Base-by-base conservation (phyloP, 2,888 invertebrate species). In the Acleris emargana region DNA sequence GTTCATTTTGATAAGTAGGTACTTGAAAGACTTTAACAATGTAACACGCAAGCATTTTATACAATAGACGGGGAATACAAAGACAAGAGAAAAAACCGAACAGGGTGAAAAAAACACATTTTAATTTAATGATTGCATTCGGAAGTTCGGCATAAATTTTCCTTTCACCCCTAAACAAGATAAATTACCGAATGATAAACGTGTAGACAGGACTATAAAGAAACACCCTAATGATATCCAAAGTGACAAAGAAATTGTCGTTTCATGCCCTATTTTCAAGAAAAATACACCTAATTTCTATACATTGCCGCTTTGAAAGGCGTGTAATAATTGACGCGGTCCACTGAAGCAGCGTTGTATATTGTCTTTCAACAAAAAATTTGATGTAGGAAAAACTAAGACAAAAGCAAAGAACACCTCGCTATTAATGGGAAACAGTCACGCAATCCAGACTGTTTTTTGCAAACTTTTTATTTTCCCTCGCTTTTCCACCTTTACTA, bases 141-240 rank as follows among this genome's bases (percentile, higher is more conserved):
- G 66, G 66, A 66, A 66, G 52, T 61, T 66, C 16, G 57, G 61
- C 66, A 66, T 66, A 61, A 61, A 66, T 66, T 66, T 61, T 54
- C 60, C 61, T 66, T 66, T 66, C 66, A 61, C 57, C 66, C 71
- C 71, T 76, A 81, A 84, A 84, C 80, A 79, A 79, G 79, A 80
- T 82, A 84, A 87, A 87, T 87, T 84, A 86, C 78, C 80, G 73
- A 79, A 73, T 83, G 86, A 87, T 88, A 87, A 79, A 76, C 73
- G 69, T 73, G 79, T 71, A 72, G 81, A 80, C 77, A 76, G 73
- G 67, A 75, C 80, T 73, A 80, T 82, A 82, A 83, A 82, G 84
- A 75, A 77, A 77, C 69, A 60, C 72, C 63, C 68, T 74, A 75
- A 77, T 75, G 71, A 74, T 72, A 75, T 72, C 72, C 74, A 73